Percentiles rank a stretch among this genome's conserved stretches.
Conservation (phyloP, 2,113 vertebrate species). For the Prunella himalayana region DNA sequence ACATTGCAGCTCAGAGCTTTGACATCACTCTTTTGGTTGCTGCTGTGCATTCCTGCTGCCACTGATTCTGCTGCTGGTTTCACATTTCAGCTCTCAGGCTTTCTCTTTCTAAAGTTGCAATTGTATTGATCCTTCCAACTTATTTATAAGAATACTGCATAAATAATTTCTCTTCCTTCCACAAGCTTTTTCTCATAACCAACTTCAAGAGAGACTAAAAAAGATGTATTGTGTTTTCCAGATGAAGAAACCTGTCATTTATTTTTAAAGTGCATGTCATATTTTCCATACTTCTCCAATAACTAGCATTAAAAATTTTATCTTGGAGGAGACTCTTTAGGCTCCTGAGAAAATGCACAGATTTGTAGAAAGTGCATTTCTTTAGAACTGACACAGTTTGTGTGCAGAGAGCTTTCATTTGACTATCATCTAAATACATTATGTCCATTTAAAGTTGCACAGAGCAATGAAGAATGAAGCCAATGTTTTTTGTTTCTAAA, state of each 20-base stretch:
- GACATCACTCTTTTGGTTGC: not conserved
- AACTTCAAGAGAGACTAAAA: not conserved
- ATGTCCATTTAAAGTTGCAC: not conserved
- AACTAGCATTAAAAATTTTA: not conserved
- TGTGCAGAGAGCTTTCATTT: not conserved
- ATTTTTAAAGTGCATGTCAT: not conserved
- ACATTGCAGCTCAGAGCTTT: not conserved
- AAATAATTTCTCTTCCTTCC: slow-evolving; percentile 12
- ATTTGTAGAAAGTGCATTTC: not conserved
- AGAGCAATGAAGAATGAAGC: not conserved
- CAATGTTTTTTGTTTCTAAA: not conserved
- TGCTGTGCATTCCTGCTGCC: not conserved
- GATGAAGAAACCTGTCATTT: not conserved
- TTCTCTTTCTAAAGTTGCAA: not conserved
- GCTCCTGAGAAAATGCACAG: not conserved
- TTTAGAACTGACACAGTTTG: not conserved
- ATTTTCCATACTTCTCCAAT: not conserved
- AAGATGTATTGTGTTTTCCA: not conserved
- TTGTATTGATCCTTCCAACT: slow-evolving; percentile 3
- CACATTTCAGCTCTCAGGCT: not conserved
- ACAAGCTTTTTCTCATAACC: not conserved
- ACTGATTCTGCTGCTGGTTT: not conserved
- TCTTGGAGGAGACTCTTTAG: not conserved
- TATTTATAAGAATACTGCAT: not conserved
- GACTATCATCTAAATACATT: not conserved